Evolutionary conservation across 2,797 vertebrate species (phyloP), one percentile per base, ranked within the genome.

Genomic region (Botia kubotai): DNA sequence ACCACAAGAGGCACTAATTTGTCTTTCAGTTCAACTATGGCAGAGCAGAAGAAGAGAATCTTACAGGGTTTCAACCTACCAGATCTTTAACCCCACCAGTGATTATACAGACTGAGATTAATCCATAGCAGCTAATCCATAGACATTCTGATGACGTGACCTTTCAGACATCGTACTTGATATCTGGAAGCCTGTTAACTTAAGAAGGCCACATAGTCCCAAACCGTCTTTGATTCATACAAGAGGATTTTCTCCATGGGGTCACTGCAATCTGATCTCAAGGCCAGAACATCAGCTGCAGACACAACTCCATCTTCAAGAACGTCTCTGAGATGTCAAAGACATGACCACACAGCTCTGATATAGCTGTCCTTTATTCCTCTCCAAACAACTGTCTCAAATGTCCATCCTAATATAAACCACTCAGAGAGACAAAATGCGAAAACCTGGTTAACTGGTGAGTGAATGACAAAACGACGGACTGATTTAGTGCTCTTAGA

Each of bases 261-360:
- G 82, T 84, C 57, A 63, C 13, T 72, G 92, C 85, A 92, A 94
- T 85, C 80, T 74, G 86, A 93, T 84, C 89, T 91, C 80, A 21
- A 81, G 80, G 82, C 66, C 82, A 81, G 77, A 68, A 46, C 62
- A 82, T 80, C 55, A 83, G 74, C 76, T 68, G 79, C 65, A 78
- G 63, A 78, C 79, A 85, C 81, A 78, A 53, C 36, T 73, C 70
- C 6, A 62, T 78, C 83, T 79, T 83, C 76, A 84, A 85, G 87
- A 89, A 87, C 89, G 88, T 92, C 89, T 86, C 72, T 82, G 12
- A 68, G 81, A 88, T 83, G 52, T 26, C 80, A 84, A 87, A 91
- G 89, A 90, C 72, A 84, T 92, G 85, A 91, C 83, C 86, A 60
- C 87, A 89, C 6, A 67, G 63, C 29, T 74, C 81, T 79, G 85